phyloP scores from a whole-genome alignment of 2,113 vertebrate species.

The Athene cunicularia region DNA sequence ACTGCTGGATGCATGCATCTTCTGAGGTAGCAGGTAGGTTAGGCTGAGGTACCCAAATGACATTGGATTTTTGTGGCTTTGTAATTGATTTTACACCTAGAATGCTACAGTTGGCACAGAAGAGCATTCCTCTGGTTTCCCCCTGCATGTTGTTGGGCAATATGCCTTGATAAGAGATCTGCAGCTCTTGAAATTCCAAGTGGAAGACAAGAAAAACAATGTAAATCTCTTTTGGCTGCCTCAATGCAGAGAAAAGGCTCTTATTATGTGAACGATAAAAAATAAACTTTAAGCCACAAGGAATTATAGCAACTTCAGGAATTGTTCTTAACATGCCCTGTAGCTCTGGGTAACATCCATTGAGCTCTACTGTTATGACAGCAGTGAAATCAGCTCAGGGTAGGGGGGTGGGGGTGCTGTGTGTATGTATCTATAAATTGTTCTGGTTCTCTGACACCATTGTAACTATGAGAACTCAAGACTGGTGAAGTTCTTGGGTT shows the following conservation, averaged over 20 bases:
- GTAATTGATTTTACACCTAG: background rate
- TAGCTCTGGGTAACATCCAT: background rate
- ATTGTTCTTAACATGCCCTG: background rate
- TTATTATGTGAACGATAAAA: background rate
- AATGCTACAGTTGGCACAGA: background rate
- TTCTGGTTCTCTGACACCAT: background rate
- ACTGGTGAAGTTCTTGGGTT: background rate
- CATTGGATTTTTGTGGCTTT: background rate
- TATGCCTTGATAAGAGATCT: background rate
- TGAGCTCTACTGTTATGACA: background rate
- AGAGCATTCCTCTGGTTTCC: background rate
- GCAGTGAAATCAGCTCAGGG: background rate
- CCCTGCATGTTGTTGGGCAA: background rate
- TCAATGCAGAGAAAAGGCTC: background rate
- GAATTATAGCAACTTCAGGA: background rate
- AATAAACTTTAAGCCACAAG: background rate
- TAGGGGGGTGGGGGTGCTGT: accelerated
- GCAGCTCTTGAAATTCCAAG: background rate
- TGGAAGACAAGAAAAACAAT: background rate
- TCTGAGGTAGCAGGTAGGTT: background rate
- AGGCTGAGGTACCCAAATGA: background rate
- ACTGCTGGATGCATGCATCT: accelerated
- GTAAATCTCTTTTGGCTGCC: background rate
- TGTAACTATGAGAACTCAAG: background rate
- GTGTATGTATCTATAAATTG: background rate